Conservation (phyloP, 2,888 invertebrate species). For the Drosophila emarginata region DNA sequence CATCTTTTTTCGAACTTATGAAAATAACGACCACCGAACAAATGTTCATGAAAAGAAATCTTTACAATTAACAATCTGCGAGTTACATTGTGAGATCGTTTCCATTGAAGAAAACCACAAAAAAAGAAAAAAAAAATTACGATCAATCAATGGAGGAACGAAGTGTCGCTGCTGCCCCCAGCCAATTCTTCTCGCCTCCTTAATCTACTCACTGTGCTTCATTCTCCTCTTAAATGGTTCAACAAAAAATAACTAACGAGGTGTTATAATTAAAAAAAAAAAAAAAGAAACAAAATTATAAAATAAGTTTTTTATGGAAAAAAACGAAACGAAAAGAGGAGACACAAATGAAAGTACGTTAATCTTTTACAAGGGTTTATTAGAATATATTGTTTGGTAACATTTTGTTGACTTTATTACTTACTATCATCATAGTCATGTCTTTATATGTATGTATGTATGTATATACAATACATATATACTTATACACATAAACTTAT, state of each 20-base stretch:
- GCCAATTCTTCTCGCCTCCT: not conserved
- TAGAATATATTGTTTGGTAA: slow-evolving; percentile 70
- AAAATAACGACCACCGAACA: not conserved
- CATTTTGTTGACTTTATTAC: slow-evolving; percentile 66
- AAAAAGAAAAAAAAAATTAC: not conserved
- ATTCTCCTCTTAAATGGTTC: slow-evolving; percentile 54
- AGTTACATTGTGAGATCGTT: slow-evolving; percentile 17
- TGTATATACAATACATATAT: slow-evolving; percentile 8
- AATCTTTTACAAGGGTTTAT: slow-evolving; percentile 63
- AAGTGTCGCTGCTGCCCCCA: not conserved
- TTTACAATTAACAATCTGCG: slow-evolving; percentile 35
- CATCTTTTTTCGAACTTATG: not conserved
- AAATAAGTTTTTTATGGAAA: not conserved
- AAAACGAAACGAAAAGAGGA: not conserved
- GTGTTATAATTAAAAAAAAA: slow-evolving; percentile 73
- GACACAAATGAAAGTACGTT: slow-evolving; percentile 39
- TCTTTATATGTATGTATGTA: not conserved
- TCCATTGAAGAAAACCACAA: slow-evolving; percentile 17
- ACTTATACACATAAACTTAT: slow-evolving; percentile 31
- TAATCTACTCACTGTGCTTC: slow-evolving; percentile 20
- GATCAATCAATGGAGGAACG: slow-evolving; percentile 40
- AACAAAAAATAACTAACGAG: slow-evolving; percentile 78
- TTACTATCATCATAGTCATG: slow-evolving; percentile 53
- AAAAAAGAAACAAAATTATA: slow-evolving; percentile 46
- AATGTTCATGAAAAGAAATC: slow-evolving; percentile 2